Percentiles rank a stretch among this genome's conserved stretches.
Conservation (phyloP, 2,113 vertebrate genomes). For the Cryptotis parvus region DNA sequence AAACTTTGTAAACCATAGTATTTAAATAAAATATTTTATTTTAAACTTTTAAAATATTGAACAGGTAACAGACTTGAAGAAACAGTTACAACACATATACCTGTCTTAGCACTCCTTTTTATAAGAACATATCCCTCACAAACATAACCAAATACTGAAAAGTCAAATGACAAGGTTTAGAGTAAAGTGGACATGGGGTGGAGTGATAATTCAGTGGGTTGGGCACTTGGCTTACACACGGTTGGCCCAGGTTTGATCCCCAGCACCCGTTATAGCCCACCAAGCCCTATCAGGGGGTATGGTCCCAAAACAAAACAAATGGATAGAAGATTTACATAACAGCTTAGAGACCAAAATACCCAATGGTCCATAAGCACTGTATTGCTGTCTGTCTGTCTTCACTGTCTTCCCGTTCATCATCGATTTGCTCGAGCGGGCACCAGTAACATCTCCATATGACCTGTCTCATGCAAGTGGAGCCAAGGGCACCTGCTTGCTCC, state of each 20-base stretch:
- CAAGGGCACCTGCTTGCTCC: no score
- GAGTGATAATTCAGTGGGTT: not conserved
- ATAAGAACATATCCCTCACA: not conserved
- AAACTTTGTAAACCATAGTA: no score
- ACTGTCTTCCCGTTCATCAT: no score
- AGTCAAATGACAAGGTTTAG: not conserved
- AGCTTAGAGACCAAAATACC: slow-evolving; percentile 14
- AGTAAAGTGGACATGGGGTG: not conserved
- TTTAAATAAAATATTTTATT: no score
- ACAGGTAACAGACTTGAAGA: not conserved
- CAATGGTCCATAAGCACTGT: not conserved
- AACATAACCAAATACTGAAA: not conserved
- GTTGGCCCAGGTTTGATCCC: no score
- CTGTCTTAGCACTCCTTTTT: not conserved
- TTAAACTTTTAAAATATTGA: no score
- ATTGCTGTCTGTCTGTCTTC: no score
- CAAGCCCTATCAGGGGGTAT: not conserved
- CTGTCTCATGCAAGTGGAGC: no score
- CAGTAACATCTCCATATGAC: no score
- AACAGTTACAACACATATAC: not conserved
- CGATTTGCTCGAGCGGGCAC: no score
- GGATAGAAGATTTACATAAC: not conserved
- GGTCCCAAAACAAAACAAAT: not conserved
- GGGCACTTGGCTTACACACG: no score
- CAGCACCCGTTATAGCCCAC: no score